These are phyloP conservation scores for Orthosia gothica DNA, from an alignment of 2,888 invertebrate genomes.

Conservation along the genomic window DNA sequence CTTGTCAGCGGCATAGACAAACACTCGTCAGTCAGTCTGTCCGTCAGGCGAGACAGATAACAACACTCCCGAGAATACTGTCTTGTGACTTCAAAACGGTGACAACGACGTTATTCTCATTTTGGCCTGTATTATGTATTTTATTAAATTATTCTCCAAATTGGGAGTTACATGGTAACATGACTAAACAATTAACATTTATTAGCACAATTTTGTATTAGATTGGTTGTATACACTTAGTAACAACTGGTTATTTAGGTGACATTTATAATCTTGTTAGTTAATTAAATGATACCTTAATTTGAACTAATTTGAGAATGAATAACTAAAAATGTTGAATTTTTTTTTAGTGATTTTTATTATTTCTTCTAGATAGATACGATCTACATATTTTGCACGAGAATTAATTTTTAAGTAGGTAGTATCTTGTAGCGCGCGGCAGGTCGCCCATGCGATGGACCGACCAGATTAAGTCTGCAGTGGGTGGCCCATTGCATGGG, in stretches of 20 bases:
- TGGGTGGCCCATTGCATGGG: too few relatives aligned
- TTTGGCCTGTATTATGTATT: constrained; percentile 1
- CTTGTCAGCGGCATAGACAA: constrained; percentile 14
- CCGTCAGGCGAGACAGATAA: constrained; percentile 22
- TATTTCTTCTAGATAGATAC: too few relatives aligned
- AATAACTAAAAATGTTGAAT: background rate
- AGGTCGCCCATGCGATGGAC: too few relatives aligned
- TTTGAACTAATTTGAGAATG: background rate
- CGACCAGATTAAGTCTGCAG: too few relatives aligned
- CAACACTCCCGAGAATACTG: background rate
- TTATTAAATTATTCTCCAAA: background rate
- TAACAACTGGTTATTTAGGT: constrained; percentile 1
- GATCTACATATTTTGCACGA: too few relatives aligned
- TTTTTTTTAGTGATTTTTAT: background rate
- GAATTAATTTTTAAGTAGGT: too few relatives aligned
- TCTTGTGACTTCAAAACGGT: background rate
- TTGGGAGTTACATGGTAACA: too few relatives aligned
- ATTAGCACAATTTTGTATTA: constrained; percentile 3
- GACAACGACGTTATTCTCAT: constrained; percentile 4
- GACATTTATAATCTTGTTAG: constrained; percentile 8
- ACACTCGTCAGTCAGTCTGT: constrained; percentile 24
- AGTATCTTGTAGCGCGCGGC: too few relatives aligned
- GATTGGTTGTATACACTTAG: background rate
- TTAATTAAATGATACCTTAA: background rate
- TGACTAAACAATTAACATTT: background rate